Evolutionary conservation across 2,113 vertebrate species (phyloP).

Genomic region (Catharus fuscescens): DNA sequence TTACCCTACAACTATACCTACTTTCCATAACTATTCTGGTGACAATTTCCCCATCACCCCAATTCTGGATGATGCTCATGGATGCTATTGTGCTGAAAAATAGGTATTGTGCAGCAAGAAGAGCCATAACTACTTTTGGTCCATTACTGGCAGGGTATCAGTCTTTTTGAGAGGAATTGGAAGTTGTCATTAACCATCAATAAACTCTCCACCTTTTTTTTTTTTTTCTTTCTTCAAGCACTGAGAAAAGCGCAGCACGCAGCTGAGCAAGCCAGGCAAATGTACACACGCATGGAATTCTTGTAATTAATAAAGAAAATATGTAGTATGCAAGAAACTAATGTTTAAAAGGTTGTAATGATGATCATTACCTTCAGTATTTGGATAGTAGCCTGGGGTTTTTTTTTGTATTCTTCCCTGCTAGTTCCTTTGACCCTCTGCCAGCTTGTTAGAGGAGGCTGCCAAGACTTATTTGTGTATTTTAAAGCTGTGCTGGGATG

Average conservation of each 20-base stretch:
- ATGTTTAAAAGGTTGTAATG: neutral
- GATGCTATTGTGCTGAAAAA: neutral
- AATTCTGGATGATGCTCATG: neutral
- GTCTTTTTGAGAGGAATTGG: neutral
- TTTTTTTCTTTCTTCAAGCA: neutral
- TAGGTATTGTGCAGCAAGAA: neutral
- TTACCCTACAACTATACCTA: neutral
- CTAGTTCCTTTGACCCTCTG: neutral
- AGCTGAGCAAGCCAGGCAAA: neutral
- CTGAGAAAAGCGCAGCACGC: neutral
- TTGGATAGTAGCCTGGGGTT: neutral
- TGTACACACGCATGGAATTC: fast-evolving
- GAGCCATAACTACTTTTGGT: neutral
- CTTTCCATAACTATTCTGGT: neutral
- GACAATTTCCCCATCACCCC: neutral
- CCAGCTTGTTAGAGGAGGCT: neutral
- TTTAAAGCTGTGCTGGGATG: neutral
- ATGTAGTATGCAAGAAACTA: neutral
- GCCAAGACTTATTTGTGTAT: neutral
- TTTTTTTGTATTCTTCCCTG: neutral
- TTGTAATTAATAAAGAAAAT: neutral
- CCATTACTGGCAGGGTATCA: neutral
- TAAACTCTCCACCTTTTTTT: neutral
- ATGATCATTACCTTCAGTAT: neutral
- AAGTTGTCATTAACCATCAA: neutral